Base-by-base conservation (phyloP, 2,888 invertebrate genomes). In the Abrostola triplasia region DNA sequence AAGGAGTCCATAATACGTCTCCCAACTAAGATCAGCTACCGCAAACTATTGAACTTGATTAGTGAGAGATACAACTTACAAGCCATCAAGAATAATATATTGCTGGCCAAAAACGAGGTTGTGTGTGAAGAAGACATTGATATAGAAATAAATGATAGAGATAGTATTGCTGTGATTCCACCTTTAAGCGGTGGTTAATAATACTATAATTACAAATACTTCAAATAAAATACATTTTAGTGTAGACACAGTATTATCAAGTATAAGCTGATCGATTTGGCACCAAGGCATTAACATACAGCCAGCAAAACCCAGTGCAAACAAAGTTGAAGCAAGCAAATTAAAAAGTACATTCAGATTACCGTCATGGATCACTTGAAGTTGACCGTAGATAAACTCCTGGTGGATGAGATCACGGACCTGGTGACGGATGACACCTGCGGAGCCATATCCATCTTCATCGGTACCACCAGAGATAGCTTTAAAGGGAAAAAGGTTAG, bases 101-200 rank as follows among this genome's bases (percentile, higher is more conserved):
- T 98, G 47, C 82, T 99, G 64, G 97, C 99, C 0, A 92, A 97
- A 54, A 99, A 99, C 93, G 97, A 98, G 84, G 96, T 96, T 75
- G 98, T 98, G 78, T 95, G 97, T 70, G 90, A 94, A 60, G 92
- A 95, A 1, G 92, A 95, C 41, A 88, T 92, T 42, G 88, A 91
- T 47, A 88, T 97, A 44, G 86, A 92, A 35, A 89, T 98, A 6
- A 95, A 95, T 44, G 93, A 96, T 36, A 96, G 96, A 70, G 98
- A 99, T 94, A 97, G 96, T 89, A 95, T 99, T 70, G 99, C 99
- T 69, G 95, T 99, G 11, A 99, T 99, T 84, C 99, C 99, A 58
- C 99, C 99, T 0, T 95, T 99, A 56, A 99, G 99, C 92, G 99
- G 99, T 81, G 99, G 99, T 81, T 97, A 96, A 68, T 6, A 41